Base-by-base conservation (phyloP, 1,140 invertebrate genomes). In the Triops longicaudatus region DNA sequence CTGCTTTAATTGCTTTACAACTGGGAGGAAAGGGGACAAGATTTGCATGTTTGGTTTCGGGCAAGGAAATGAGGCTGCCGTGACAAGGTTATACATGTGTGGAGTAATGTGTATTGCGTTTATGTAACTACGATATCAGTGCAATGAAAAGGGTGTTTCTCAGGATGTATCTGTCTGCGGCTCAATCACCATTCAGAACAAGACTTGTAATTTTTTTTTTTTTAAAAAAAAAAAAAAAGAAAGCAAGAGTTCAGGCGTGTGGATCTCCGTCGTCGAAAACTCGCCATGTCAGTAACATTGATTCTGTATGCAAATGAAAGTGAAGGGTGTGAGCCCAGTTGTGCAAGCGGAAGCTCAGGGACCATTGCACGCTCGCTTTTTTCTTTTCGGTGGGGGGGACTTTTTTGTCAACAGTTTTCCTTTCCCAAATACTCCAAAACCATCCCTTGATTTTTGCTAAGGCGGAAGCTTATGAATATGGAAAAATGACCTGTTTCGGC, bases 41-140 rank as follows among this genome's bases (percentile, higher is more conserved):
- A 63, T 63, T 22, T 63, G 50, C 50, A 63, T 63, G 50, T 63
- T 63, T 63, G 50, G 50, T 63, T 63, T 63, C 50, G n/a, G 50
- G 50, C 50, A 63, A 63, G 50, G 50, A 63, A 63, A 22, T 63
- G 14, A 63, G 10, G 50, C 50, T 63, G 50, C 14, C 50, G 17
- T 63, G 50, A 63, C 50, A 63, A 22, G 50, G 50, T 63, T 63
- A 63, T 17, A 63, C 14, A 14, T 6, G 22, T 63, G 9, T 63
- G 43, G 10, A 44, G 1, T n/a, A 37, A 14, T 7, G 44, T 63
- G 22, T 63, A 63, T 63, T 4, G 2, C 31, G 44, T 63, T n/a
- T 63, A 12, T 63, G 14, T 63, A 63, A 14, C 14, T 63, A 63
- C 50, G 50, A 63, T 37, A 63, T 63, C 50, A 63, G 10, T 22